Base-by-base conservation (phyloP, 1,140 invertebrate genomes). In the Aphaenogaster rudis region DNA sequence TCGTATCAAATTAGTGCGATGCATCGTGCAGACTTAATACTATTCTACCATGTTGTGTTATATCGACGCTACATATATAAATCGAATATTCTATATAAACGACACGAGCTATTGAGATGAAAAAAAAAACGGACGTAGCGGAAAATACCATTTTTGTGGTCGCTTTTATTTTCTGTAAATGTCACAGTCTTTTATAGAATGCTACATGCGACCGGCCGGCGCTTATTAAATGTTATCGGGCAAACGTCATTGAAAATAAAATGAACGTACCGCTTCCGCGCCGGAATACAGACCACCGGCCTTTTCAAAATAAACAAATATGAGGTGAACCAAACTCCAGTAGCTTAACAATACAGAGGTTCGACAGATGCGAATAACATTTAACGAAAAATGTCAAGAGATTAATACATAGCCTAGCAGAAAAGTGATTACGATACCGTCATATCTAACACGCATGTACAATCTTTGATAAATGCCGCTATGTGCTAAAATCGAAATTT, bases 221-320 rank as follows among this genome's bases (percentile, higher is more conserved):
- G 80, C 80, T 84, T 84, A 84, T 84, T 84, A 84, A 84, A 84
- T 84, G 80, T 84, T 84, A 84, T 84, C 80, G 80, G 69, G 69
- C 80, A 84, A 84, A 84, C 45, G 80, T 84, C 80, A 84, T 84
- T 74, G 80, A 74, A 84, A 84, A 84, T 84, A 84, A 84, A 84
- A 84, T 84, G 54, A 74, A 84, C 54, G 80, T 76, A 59, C 57
- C 78, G 78, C 78, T 81, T 81, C 57, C 67, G 80, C 67, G 67
- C 39, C 11, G 66, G 66, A 45, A 57, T 48, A 71, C 17, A 71
- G 50, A 72, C 36, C 67, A 48, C 79, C 42, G 28, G 39, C 42
- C 67, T 54, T 84, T 74, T 76, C 54, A 61, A 74, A 84, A 81
- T 57, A 81, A 81, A 74, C 57, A 61, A 82, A 82, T 48, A 54